Base-by-base conservation (phyloP, 1,140 invertebrate species). In the Temnothorax nylanderi region DNA sequence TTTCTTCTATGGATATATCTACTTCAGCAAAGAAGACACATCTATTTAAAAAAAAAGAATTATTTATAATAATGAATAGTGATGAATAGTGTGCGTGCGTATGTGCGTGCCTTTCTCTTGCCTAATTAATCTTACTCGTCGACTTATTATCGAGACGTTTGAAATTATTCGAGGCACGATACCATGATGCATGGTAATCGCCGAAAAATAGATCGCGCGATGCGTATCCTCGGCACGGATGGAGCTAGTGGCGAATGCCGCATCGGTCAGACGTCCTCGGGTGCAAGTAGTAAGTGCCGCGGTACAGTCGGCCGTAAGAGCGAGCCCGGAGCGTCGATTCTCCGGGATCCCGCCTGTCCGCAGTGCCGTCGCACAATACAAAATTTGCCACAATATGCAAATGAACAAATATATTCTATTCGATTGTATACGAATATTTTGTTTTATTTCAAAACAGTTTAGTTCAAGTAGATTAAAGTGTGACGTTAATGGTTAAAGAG, bases 181-280 rank as follows among this genome's bases (percentile, higher is more conserved):
- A n/a, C 13, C 1, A 11, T 13, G 34, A 32, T 69, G 75, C 65
- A 44, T 51, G 47, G 47, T 71, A 71, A 69, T 49, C 37, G 51
- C 51, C 47, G 56, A 62, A 82, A 60, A 51, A 37, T 64, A 44
- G 16, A 77, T 71, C 44, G 47, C 21, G 47, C 47, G n/a, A 69
- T 69, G 47, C 77, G 47, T 44, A 47, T 60, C 41, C 56, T 62
- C 75, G 56, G 75, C 54, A 74, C 85, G 69, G 44, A 71, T 21
- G 86, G 86, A 76, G 85, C 75, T 11, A 92, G 91, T 92, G 90
- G 89, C 82, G 58, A 91, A 89, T 93, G 90, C 88, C 90, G 93
- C 93, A 93, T 93, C 92, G 91, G 91, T 90, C 89, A 80, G 90
- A 58, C 93, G 65, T 58, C 21, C 26, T 77, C 54, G 74, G 41